Evolutionary conservation across 2,113 vertebrate species (phyloP).

Genomic region (Perccottus glenii): DNA sequence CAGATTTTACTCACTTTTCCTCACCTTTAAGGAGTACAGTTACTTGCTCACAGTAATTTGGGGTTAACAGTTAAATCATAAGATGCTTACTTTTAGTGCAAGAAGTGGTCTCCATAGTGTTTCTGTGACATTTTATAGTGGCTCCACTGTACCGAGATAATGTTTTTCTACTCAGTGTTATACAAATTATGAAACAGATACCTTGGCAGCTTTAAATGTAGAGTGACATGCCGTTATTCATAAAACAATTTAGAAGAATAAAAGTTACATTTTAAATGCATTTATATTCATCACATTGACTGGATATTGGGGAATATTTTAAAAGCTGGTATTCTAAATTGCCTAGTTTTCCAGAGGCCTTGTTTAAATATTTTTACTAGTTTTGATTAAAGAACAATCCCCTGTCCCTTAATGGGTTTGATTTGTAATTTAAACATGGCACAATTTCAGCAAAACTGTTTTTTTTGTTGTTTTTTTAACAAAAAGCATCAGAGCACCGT

Average conservation of each 20-base stretch:
- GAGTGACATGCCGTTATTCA: slow-evolving; percentile 40
- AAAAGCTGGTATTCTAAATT: slow-evolving; percentile 23
- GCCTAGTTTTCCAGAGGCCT: slow-evolving; percentile 56
- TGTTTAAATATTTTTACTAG: slow-evolving; percentile 10
- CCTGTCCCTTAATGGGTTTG: slow-evolving; percentile 1
- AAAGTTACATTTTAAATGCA: slow-evolving; percentile 68
- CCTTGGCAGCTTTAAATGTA: slow-evolving; percentile 67
- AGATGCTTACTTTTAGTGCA: slow-evolving; percentile 69
- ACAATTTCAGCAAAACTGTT: slow-evolving; percentile 25
- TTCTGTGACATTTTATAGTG: slow-evolving; percentile 73
- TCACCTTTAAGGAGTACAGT: slow-evolving; percentile 8
- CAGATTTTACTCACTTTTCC: slow-evolving; percentile 1
- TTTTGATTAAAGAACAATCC: neutral
- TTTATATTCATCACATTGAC: slow-evolving; percentile 49
- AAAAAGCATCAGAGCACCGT: slow-evolving; percentile 23
- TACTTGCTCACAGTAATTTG: slow-evolving; percentile 15
- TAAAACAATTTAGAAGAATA: slow-evolving; percentile 16
- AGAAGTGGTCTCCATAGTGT: slow-evolving; percentile 69
- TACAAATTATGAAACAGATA: slow-evolving; percentile 49
- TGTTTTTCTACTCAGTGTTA: slow-evolving; percentile 62
- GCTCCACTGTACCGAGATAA: slow-evolving; percentile 64
- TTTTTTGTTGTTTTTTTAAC: slow-evolving; percentile 8
- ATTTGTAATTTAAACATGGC: slow-evolving; percentile 30
- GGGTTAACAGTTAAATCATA: slow-evolving; percentile 25
- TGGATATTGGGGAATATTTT: slow-evolving; percentile 46